Conservation (phyloP, 2,888 invertebrate species). For the Mayetiola destructor region DNA sequence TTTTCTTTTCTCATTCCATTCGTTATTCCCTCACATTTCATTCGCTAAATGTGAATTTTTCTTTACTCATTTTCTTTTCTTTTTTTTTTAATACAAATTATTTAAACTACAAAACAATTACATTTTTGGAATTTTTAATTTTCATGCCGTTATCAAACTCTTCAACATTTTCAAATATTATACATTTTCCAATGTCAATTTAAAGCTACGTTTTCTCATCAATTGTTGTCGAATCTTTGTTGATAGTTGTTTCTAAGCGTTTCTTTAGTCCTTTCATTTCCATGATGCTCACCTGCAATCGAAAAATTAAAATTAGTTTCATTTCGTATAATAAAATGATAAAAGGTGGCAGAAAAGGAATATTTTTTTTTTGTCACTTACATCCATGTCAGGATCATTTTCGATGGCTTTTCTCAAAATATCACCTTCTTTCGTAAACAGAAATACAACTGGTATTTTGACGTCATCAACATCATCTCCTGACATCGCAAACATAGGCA, state of each 20-base stretch:
- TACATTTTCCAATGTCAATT: too few relatives aligned
- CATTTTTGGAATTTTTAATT: too few relatives aligned
- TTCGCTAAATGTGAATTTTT: too few relatives aligned
- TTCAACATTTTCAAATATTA: too few relatives aligned
- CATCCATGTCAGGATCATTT: constrained; percentile 39
- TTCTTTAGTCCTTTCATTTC: constrained; percentile 34
- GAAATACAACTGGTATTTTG: constrained; percentile 77
- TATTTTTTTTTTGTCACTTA: constrained; percentile 17
- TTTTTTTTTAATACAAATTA: too few relatives aligned
- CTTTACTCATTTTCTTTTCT: too few relatives aligned
- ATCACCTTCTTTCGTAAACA: constrained; percentile 64
- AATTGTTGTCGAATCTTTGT: background rate
- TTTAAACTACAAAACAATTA: too few relatives aligned
- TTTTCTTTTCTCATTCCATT: too few relatives aligned
- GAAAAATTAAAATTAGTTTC: background rate
- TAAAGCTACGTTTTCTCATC: background rate
- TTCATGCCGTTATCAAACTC: too few relatives aligned
- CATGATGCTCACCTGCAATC: constrained; percentile 20
- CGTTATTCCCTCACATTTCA: too few relatives aligned
- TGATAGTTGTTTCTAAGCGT: background rate
- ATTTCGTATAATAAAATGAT: background rate
- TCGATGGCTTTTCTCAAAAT: constrained; percentile 47
- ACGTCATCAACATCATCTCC: constrained; percentile 82
- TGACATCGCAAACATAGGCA: constrained; percentile 91
- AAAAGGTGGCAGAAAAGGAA: background rate